Evolutionary conservation across 2,888 invertebrate species (phyloP).

Genomic region (Ochropleura plecta): DNA sequence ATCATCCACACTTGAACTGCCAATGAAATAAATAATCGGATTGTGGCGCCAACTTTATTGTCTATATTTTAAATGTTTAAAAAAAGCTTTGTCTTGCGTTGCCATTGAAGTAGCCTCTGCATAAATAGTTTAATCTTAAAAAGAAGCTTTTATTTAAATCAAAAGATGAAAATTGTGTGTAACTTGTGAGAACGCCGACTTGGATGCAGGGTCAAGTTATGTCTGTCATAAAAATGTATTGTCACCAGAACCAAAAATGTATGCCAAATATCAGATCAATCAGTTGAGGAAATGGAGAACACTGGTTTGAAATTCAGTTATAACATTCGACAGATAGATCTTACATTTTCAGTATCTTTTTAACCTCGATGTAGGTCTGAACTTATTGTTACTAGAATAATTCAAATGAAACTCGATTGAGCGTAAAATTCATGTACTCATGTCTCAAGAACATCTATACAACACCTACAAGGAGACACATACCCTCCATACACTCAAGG

Average conservation of each 20-base stretch:
- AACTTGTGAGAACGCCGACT: neutral
- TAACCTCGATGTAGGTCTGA: conserved; percentile 17
- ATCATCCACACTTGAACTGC: conserved; percentile 68
- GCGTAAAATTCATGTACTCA: conserved; percentile 49
- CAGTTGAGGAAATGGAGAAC: too few relatives aligned
- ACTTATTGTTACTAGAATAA: conserved; percentile 16
- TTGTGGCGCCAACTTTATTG: conserved; percentile 3
- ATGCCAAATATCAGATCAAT: neutral
- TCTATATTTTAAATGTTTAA: neutral
- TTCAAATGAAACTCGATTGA: conserved; percentile 23
- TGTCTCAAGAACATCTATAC: conserved; percentile 13
- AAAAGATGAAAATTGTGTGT: neutral
- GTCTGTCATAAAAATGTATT: neutral
- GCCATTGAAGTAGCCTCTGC: neutral
- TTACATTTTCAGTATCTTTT: neutral
- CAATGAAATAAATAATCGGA: conserved; percentile 54
- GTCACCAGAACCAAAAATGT: neutral
- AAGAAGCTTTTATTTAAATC: too few relatives aligned
- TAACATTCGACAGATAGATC: neutral
- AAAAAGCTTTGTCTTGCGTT: neutral
- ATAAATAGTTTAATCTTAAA: neutral
- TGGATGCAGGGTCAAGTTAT: neutral
- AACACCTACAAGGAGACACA: conserved; percentile 39
- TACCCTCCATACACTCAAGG: conserved; percentile 55
- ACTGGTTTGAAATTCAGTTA: neutral